Base-by-base conservation (phyloP, 2,888 invertebrate species). In the Augochlorella aurata region DNA sequence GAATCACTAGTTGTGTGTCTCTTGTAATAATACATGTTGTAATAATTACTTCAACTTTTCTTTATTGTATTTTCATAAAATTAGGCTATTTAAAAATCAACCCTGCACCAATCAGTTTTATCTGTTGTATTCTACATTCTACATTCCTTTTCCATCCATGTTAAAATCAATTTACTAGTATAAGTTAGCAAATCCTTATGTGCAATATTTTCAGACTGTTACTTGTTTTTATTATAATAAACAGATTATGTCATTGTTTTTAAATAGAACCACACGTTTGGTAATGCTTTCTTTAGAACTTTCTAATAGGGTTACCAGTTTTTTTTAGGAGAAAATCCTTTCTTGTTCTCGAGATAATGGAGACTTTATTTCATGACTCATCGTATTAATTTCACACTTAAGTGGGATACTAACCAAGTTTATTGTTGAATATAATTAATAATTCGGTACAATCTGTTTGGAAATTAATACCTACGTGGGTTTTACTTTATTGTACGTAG, bases 311-410 rank as follows among this genome's bases (percentile, higher is more conserved):
- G 0, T 61, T 61, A 29, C 29, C 5, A 21, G 14, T 5, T 71
- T n/a, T n/a, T 47, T 47, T 77, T 70, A 24, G 18, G 29, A 29
- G 14, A 18, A 65, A 63, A 79, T 29, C 29, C 54, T 74, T 81
- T 58, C 50, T 81, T 29, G 12, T 81, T 65, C 21, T 24, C 44
- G 47, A 81, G 44, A 24, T 52, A 70, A 44, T 81, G 67, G 49
- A 63, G 61, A 52, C 29, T 38, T 74, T 18, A 68, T 72, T 52
- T 61, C 18, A 82, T 77, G 82, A 82, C 73, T 82, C 82, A 81
- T 67, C 71, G 14, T 61, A 79, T 79, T 70, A 79, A 75, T 74
- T 71, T 67, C 69, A 38, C 44, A 38, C 44, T 71, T 73, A 71
- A 67, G 50, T 69, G 29, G 14, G 61, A 74, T 58, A 44, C 68